phyloP scores from a whole-genome alignment of 2,797 vertebrate species.

The Pantherophis alleghaniensis region DNA sequence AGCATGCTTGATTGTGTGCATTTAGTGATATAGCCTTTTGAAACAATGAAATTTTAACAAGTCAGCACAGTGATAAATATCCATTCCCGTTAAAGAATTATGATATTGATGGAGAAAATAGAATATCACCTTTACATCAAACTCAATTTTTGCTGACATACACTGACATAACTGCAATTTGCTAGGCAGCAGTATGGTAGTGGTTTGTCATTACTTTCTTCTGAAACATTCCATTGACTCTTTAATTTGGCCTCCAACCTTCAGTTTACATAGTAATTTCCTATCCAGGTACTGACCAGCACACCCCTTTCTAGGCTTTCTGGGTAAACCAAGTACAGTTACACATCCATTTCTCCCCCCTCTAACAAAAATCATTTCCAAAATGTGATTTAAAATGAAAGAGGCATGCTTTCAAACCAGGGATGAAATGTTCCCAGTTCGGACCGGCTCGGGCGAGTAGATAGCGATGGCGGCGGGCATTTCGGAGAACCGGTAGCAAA shows the following conservation, averaged over 20 bases:
- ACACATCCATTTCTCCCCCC: not conserved
- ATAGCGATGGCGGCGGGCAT: no score
- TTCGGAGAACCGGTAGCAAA: no score
- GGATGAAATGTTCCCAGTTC: no score
- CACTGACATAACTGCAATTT: not conserved
- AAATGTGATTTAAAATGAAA: not conserved
- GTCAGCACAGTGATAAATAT: not conserved
- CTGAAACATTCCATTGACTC: not conserved
- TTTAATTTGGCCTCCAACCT: not conserved
- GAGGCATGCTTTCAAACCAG: not conserved
- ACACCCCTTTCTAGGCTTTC: not conserved
- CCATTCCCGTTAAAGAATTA: not conserved
- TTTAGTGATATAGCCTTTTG: not conserved
- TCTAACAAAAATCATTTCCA: not conserved
- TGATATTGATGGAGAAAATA: not conserved
- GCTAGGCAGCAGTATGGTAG: not conserved
- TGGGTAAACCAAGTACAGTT: not conserved
- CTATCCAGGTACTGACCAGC: not conserved
- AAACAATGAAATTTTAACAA: not conserved
- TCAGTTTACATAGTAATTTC: not conserved
- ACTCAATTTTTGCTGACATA: not conserved
- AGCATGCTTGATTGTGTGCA: not conserved
- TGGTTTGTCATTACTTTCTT: not conserved
- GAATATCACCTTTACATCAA: not conserved
- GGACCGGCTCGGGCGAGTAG: no score